Percentiles rank a stretch among this genome's conserved stretches.
Conservation (phyloP, 2,888 invertebrate species). For the Hyposoter dolosus region DNA sequence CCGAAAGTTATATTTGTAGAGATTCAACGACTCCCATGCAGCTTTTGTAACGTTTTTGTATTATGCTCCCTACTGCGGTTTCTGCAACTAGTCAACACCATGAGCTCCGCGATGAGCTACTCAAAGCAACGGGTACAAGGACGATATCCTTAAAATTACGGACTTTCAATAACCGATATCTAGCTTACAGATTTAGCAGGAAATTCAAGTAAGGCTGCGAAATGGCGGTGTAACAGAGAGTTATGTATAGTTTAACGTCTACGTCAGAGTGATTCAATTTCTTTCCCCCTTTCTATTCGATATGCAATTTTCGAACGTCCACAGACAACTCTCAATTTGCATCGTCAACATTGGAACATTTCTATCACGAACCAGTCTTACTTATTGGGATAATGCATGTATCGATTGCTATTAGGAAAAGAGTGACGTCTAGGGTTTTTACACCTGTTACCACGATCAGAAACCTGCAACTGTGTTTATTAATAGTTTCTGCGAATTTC, state of each 20-base stretch:
- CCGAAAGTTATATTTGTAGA: background rate
- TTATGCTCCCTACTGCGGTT: background rate
- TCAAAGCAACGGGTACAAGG: background rate
- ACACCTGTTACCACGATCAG: background rate
- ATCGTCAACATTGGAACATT: constrained; percentile 11
- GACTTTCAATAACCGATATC: background rate
- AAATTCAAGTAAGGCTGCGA: constrained; percentile 17
- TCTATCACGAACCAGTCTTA: constrained; percentile 12
- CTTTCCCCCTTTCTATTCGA: constrained; percentile 44
- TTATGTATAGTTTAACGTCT: constrained; percentile 55
- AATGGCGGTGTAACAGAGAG: constrained; percentile 4
- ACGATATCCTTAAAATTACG: background rate
- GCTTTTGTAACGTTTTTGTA: background rate
- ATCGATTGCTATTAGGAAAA: background rate
- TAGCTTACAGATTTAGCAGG: constrained; percentile 11
- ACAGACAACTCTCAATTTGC: constrained; percentile 29
- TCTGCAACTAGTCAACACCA: background rate
- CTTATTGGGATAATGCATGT: constrained; percentile 12
- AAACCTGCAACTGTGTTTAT: background rate
- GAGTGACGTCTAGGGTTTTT: constrained; percentile 5
- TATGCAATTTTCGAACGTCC: constrained; percentile 49
- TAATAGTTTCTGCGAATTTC: background rate
- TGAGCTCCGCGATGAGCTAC: background rate
- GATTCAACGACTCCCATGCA: background rate
- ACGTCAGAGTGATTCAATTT: constrained; percentile 48